Conservation (phyloP, 2,888 invertebrate species). For the Craniophora ligustri region DNA sequence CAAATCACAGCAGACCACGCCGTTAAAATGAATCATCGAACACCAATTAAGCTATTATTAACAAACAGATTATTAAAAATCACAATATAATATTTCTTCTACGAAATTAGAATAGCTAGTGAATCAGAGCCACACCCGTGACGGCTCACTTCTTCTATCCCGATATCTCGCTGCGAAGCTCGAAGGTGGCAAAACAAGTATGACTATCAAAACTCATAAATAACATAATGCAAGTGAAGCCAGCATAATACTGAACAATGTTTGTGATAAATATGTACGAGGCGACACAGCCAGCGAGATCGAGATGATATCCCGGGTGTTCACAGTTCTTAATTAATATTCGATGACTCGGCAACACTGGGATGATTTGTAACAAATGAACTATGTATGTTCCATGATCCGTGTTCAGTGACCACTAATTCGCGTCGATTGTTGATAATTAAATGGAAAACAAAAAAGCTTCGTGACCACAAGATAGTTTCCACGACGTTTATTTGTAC, state of each 20-base stretch:
- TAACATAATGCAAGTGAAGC: slow-evolving; percentile 68
- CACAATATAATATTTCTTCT: slow-evolving; percentile 74
- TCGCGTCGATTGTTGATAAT: slow-evolving; percentile 67
- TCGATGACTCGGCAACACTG: slow-evolving; percentile 75
- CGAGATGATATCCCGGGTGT: slow-evolving; percentile 60
- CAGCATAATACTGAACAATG: slow-evolving; percentile 73
- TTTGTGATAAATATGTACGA: slow-evolving; percentile 72
- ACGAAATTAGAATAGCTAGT: slow-evolving; percentile 72
- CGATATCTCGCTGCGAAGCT: slow-evolving; percentile 75
- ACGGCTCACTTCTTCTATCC: slow-evolving; percentile 80
- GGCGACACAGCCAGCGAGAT: slow-evolving; percentile 61
- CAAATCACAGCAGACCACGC: slow-evolving; percentile 74
- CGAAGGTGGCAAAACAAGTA: slow-evolving; percentile 75
- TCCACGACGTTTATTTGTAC: not conserved
- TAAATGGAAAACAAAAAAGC: slow-evolving; percentile 16
- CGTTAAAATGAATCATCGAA: slow-evolving; percentile 77
- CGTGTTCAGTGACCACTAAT: slow-evolving; percentile 69
- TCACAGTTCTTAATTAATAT: slow-evolving; percentile 82
- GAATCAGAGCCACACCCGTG: slow-evolving; percentile 81
- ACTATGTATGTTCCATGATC: slow-evolving; percentile 52
- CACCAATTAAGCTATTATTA: slow-evolving; percentile 83
- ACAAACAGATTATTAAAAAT: slow-evolving; percentile 72
- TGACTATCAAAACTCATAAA: slow-evolving; percentile 75
- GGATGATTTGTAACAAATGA: slow-evolving; percentile 60
- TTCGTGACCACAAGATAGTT: slow-evolving; percentile 10